These are phyloP conservation scores for Psettodes erumei DNA, from an alignment of 2,113 vertebrate genomes.

Conservation along the genomic window DNA sequence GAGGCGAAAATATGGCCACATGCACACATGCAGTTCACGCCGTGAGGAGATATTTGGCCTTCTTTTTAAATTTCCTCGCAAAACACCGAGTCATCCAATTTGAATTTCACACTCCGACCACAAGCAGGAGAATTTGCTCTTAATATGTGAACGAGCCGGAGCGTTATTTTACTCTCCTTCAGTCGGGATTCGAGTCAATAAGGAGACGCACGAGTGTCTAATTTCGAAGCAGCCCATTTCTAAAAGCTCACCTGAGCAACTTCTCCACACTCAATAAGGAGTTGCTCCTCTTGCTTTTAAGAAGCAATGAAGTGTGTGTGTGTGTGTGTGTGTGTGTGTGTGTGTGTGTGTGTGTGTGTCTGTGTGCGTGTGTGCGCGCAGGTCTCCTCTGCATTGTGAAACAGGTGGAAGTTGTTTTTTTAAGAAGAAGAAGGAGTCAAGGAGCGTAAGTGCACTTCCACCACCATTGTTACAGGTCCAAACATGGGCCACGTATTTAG, in stretches of 20 bases:
- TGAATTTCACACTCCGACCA: constrained; percentile 45
- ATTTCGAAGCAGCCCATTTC: constrained; percentile 44
- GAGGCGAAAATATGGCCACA: constrained; percentile 58
- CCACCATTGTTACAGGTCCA: constrained; percentile 45
- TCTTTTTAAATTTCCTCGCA: constrained; percentile 31
- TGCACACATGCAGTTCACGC: constrained; percentile 5
- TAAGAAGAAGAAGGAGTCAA: constrained; percentile 34
- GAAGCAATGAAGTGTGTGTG: constrained; percentile 48
- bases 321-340: constrained; percentile 30
- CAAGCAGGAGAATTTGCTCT: constrained; percentile 29
- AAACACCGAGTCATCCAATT: constrained; percentile 23
- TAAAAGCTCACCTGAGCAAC: constrained; percentile 46
- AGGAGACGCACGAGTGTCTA: constrained; percentile 14
- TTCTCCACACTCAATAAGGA: background rate
- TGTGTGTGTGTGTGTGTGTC: constrained; percentile 13
- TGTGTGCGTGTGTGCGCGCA: too few relatives aligned
- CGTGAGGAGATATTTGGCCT: constrained; percentile 19
- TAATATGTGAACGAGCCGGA: constrained; percentile 38
- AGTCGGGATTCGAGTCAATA: constrained; percentile 44
- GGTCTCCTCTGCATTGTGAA: constrained; percentile 41
- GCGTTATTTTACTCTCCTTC: constrained; percentile 24
- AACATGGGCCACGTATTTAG: too few relatives aligned
- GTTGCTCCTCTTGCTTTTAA: constrained; percentile 43
- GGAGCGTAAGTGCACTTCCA: constrained; percentile 51
- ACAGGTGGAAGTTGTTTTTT: constrained; percentile 12